Percentiles rank a stretch among this genome's conserved stretches.
These are phyloP conservation scores for Frankliniella intonsa DNA, from an alignment of 2,888 invertebrate species.

Conservation along the genomic window DNA sequence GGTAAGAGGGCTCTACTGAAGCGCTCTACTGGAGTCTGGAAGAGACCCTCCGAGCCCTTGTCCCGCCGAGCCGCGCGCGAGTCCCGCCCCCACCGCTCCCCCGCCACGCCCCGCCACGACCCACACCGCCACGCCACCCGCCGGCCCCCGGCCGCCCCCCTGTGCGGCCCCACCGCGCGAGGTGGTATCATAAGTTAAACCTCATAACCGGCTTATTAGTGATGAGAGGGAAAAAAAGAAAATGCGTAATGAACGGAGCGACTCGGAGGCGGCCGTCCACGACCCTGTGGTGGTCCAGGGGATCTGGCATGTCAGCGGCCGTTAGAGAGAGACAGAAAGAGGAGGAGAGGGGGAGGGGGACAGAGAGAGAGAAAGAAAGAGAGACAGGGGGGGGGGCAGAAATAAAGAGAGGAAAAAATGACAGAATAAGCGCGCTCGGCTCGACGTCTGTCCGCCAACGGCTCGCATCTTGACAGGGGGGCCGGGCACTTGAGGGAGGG, in stretches of 20 bases:
- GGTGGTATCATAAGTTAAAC: too few species aligned
- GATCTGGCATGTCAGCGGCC: too few species aligned
- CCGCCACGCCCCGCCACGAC: background rate
- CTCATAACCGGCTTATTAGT: too few species aligned
- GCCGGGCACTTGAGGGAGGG: background rate
- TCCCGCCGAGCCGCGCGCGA: background rate
- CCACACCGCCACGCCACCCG: background rate
- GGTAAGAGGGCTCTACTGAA: conserved; percentile 24
- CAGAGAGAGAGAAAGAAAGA: background rate
- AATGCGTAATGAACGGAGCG: background rate
- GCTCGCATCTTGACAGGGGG: too few species aligned
- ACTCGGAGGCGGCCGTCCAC: background rate
- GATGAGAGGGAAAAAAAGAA: background rate
- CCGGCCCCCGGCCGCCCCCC: too few species aligned
- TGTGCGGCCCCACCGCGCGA: too few species aligned
- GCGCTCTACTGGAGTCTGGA: conserved; percentile 25
- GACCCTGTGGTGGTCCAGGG: too few species aligned
- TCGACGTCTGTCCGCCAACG: too few species aligned
- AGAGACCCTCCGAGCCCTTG: conserved; percentile 15
- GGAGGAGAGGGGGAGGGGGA: too few species aligned
- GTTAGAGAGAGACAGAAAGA: too few species aligned
- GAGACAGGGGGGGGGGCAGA: background rate
- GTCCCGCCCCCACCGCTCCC: background rate
- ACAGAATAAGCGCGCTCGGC: background rate
- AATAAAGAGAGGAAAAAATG: background rate